phyloP scores from a whole-genome alignment of 2,888 invertebrate genomes.

The Boloria selene region DNA sequence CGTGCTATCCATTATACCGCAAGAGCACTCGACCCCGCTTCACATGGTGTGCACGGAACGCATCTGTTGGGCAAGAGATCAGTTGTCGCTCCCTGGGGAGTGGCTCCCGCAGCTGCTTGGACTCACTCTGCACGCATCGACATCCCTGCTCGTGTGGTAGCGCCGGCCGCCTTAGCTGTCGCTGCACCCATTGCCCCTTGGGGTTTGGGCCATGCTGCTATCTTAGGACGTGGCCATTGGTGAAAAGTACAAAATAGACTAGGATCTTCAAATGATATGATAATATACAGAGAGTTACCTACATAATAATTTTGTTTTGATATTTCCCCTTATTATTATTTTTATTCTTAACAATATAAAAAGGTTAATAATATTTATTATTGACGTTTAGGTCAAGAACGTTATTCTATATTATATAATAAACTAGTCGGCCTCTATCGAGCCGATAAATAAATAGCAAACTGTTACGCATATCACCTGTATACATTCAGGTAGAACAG shows the following conservation, averaged over 20 bases:
- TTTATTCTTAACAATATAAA: too few species aligned
- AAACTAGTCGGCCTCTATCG: too few species aligned
- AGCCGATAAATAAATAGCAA: too few species aligned
- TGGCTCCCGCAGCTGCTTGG: slow-evolving; percentile 53
- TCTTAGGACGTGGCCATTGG: slow-evolving; percentile 52
- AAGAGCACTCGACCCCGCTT: slow-evolving; percentile 54
- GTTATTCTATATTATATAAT: too few species aligned
- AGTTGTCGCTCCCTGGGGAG: slow-evolving; percentile 50
- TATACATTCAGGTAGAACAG: too few species aligned
- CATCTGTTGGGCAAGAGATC: slow-evolving; percentile 68
- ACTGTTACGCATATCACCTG: too few species aligned
- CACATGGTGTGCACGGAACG: slow-evolving; percentile 46
- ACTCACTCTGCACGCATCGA: slow-evolving; percentile 35
- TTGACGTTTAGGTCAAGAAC: too few species aligned
- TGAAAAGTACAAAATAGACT: slow-evolving; percentile 50
- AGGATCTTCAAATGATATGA: slow-evolving; percentile 41
- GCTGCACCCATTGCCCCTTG: slow-evolving; percentile 45
- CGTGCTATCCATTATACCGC: slow-evolving; percentile 71
- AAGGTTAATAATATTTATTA: too few species aligned
- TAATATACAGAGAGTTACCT: slow-evolving; percentile 76
- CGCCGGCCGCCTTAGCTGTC: slow-evolving; percentile 36
- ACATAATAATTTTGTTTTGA: slow-evolving; percentile 29
- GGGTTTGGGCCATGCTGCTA: slow-evolving; percentile 44
- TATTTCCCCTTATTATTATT: background rate
- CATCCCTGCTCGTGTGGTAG: slow-evolving; percentile 45